Base-by-base conservation (phyloP, 1,140 invertebrate genomes). In the Chionoecetes opilio region DNA sequence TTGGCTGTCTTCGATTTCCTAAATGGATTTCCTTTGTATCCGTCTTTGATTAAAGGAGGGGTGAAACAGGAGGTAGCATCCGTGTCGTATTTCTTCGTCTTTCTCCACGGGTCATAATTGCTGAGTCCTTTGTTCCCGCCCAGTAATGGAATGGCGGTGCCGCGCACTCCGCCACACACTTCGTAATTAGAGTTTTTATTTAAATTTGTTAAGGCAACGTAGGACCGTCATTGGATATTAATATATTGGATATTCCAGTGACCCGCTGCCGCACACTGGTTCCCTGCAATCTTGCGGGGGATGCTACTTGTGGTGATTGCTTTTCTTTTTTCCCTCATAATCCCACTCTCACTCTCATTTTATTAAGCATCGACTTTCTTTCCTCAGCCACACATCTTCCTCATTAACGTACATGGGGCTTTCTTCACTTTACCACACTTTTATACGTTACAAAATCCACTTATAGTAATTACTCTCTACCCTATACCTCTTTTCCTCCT, bases 21-120 rank as follows among this genome's bases (percentile, higher is more conserved):
- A 95, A 95, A 95, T 95, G 94, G 94, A 95, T 95, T 95, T 95
- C 94, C 94, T 95, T 95, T 95, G 94, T 95, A 92, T 75, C 84
- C 34, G 90, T 82, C 94, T 95, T 95, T 95, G 94, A 95, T 95
- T 95, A 95, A n/a, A 95, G 94, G 90, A 95, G 87, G 94, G 91
- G 94, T 87, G 94, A 87, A 95, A 91, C 94, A 92, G 94, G 90
- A 53, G 90, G 90, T 94, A 53, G 85, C 93, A 35, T 34, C n/a
- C 93, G 87, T 91, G 86, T 94, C 93, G 84, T 94, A 94, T 90
- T 90, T 94, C 93, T 94, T 94, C 93, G 93, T 90, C 93, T 41
- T 94, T 90, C 87, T 91, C 92, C 86, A 32, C 34, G n/a, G 87
- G 32, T 94, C 87, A 94, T 94, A 84, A 94, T 90, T 90, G 84